Conservation (phyloP, 2,113 vertebrate species). For the Nymphicus hollandicus region DNA sequence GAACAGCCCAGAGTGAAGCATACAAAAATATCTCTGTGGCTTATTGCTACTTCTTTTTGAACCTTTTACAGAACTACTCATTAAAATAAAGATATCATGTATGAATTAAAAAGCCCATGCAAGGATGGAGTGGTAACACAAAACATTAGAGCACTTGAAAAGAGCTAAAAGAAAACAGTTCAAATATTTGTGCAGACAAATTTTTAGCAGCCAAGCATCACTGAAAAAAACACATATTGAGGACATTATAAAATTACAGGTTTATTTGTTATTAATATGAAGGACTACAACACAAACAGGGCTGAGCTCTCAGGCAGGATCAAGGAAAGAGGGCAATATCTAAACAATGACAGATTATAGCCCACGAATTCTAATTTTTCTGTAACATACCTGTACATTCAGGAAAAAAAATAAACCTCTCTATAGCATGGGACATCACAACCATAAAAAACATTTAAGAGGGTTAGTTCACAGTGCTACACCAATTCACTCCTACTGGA, state of each 20-base stretch:
- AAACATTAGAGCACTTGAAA: not conserved
- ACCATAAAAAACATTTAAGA: not conserved
- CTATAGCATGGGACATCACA: not conserved
- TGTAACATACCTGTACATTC: not conserved
- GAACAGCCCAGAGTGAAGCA: not conserved
- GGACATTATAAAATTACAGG: not conserved
- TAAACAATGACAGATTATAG: not conserved
- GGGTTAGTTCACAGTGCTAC: not conserved
- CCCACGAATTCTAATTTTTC: not conserved
- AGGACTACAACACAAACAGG: not conserved
- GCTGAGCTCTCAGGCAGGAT: not conserved
- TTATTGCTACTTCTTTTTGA: not conserved
- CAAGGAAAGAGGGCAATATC: not conserved
- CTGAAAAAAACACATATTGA: not conserved
- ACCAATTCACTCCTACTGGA: not conserved
- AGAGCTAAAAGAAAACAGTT: not conserved
- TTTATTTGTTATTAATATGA: not conserved
- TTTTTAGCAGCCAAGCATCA: not conserved
- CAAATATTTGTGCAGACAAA: not conserved
- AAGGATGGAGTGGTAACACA: not conserved
- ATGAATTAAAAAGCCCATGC: not conserved
- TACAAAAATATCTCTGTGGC: not conserved
- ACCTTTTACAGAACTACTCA: not conserved
- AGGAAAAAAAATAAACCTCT: not conserved
- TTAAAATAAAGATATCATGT: not conserved